These are phyloP conservation scores for Crotalus viridis DNA, from an alignment of 2,113 vertebrate species.

Conservation along the genomic window DNA sequence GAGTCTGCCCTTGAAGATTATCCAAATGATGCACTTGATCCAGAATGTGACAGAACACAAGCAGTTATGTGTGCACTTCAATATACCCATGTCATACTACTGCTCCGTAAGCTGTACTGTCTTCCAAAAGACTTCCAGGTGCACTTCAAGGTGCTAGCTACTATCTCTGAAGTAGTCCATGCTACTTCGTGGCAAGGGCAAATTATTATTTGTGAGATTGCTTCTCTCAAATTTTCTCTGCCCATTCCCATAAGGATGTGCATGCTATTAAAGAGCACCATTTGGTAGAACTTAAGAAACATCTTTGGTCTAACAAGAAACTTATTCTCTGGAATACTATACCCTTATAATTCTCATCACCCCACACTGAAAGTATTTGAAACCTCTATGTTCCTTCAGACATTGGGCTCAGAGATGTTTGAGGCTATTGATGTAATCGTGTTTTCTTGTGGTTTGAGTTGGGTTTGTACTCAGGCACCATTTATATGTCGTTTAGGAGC, in stretches of 20 bases:
- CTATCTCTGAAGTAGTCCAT: neutral
- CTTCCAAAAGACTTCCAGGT: neutral
- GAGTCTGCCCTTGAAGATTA: neutral
- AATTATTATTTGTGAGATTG: neutral
- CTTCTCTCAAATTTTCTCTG: neutral
- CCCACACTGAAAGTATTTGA: neutral
- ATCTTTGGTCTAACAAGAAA: neutral
- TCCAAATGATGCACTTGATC: neutral
- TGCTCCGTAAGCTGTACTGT: neutral
- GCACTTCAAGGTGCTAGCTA: neutral
- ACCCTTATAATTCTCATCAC: neutral
- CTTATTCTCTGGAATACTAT: neutral
- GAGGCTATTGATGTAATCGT: neutral
- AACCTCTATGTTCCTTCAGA: neutral
- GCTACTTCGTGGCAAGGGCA: neutral
- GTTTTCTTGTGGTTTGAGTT: neutral
- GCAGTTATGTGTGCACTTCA: neutral
- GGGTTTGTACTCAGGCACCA: neutral
- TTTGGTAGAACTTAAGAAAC: neutral
- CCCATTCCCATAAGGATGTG: neutral
- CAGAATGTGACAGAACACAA: neutral
- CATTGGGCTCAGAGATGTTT: neutral
- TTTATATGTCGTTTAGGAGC: neutral
- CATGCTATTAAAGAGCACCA: neutral
- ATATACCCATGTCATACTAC: neutral